phyloP scores from a whole-genome alignment of 2,797 vertebrate genomes.

The Xiphophorus birchmanni region DNA sequence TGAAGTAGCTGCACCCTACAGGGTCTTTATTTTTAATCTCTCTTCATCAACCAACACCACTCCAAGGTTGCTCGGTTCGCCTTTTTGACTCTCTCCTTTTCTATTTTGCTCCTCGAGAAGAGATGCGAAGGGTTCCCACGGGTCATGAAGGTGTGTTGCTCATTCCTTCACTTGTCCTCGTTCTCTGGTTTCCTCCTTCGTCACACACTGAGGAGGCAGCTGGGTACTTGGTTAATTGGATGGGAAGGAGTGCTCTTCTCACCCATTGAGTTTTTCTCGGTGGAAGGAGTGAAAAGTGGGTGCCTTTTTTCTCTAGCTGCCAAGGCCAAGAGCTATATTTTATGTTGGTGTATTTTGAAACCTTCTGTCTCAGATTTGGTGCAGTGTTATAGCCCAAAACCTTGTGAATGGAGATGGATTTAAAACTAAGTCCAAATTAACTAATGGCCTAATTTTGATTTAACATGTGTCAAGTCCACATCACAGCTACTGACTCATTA shows the following conservation, averaged over 20 bases:
- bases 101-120: conserved; percentile 4
- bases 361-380: background rate
- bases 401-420: conserved; percentile 27
- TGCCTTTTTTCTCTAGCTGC: conserved; percentile 21
- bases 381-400: conserved; percentile 13
- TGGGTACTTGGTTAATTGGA: conserved; percentile 63
- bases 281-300: conserved; percentile 36
- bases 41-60: conserved; percentile 32
- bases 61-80: conserved; percentile 42
- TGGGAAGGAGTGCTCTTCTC: conserved; percentile 46
- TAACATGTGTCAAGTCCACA: background rate
- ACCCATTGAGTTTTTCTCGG: conserved; percentile 37
- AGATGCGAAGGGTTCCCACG: conserved; percentile 44
- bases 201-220: conserved; percentile 43
- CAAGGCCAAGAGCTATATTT: conserved; percentile 6
- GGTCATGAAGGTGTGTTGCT: conserved; percentile 60
- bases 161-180: conserved; percentile 52
- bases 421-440: conserved; percentile 14
- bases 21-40: conserved; percentile 22
- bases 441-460: background rate
- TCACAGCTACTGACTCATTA: background rate
- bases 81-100: conserved; percentile 22
- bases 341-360: conserved; percentile 24
- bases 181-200: conserved; percentile 37
- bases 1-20: conserved; percentile 37